Percentiles rank a stretch among this genome's conserved stretches.
phyloP scores from a whole-genome alignment of 2,888 invertebrate species.

The Pycnomerus fuliginosus region DNA sequence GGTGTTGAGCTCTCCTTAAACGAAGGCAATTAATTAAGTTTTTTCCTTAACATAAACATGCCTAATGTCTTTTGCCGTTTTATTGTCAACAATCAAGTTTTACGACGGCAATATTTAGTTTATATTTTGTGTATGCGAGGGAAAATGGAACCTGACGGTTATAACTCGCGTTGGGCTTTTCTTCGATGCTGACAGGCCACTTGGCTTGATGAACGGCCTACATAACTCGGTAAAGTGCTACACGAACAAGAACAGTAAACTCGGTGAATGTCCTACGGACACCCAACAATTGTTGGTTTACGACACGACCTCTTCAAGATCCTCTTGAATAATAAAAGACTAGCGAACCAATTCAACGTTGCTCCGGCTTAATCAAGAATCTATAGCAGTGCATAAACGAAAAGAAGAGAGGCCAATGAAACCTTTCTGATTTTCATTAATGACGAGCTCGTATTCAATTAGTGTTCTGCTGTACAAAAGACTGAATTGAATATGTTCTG shows the following conservation, averaged over 20 bases:
- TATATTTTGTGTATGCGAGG: no score
- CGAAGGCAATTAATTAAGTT: slow-evolving; percentile 14
- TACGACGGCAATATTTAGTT: slow-evolving; percentile 4
- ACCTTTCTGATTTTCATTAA: slow-evolving; percentile 20
- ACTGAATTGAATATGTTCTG: slow-evolving; percentile 29
- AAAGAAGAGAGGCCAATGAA: slow-evolving; percentile 17
- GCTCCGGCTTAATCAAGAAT: no score
- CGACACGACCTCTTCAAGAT: background rate
- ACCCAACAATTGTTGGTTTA: slow-evolving; percentile 8
- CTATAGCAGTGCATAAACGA: no score
- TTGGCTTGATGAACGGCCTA: slow-evolving; percentile 42
- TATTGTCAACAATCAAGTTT: slow-evolving; percentile 4
- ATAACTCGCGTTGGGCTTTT: slow-evolving; percentile 12
- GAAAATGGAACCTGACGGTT: no score
- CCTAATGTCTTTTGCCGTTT: slow-evolving; percentile 1
- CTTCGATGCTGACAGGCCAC: slow-evolving; percentile 38
- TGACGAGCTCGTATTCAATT: slow-evolving; percentile 23
- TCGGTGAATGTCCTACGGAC: slow-evolving; percentile 11
- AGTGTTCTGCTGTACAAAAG: slow-evolving; percentile 27
- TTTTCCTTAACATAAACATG: slow-evolving; percentile 11
- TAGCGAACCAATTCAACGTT: no score
- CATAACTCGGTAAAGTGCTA: slow-evolving; percentile 39
- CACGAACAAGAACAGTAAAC: slow-evolving; percentile 23
- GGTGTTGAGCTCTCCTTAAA: no score
- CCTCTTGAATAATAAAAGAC: no score